Percentiles rank a stretch among this genome's conserved stretches.
Conservation (phyloP, 2,888 invertebrate species). For the Phyllotreta striolata region DNA sequence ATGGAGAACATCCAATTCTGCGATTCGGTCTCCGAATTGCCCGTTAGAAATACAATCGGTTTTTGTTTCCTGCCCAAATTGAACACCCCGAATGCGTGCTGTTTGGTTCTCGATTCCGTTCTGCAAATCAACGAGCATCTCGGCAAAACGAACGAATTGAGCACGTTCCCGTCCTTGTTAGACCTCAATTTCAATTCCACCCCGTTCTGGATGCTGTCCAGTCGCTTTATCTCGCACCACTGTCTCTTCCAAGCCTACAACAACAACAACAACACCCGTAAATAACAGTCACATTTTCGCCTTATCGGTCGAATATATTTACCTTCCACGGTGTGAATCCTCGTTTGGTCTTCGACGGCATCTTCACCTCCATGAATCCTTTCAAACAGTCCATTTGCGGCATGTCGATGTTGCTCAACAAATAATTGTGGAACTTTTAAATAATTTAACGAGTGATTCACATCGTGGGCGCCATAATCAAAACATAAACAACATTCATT, state of each 20-base stretch:
- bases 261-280: constrained; percentile 2
- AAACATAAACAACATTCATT: constrained; percentile 18
- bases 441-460: constrained; percentile 21
- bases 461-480: constrained; percentile 24
- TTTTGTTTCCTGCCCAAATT: constrained; percentile 66
- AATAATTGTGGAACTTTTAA: constrained; percentile 16
- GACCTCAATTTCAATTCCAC: constrained; percentile 67
- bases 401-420: constrained; percentile 4
- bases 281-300: background rate
- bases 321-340: constrained; percentile 73
- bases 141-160: constrained; percentile 65
- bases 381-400: constrained; percentile 56
- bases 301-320: constrained; percentile 46
- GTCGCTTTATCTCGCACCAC: constrained; percentile 70
- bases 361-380: constrained; percentile 71
- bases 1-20: constrained; percentile 76
- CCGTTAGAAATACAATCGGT: constrained; percentile 71
- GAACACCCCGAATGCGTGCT: constrained; percentile 75
- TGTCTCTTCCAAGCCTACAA: constrained; percentile 71
- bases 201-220: constrained; percentile 65
- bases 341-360: constrained; percentile 68
- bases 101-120: constrained; percentile 72
- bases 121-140: constrained; percentile 68
- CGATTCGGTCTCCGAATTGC: constrained; percentile 69
- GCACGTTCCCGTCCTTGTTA: constrained; percentile 56